Conservation (phyloP, 2,888 invertebrate genomes). For the Agriopis leucophaearia region DNA sequence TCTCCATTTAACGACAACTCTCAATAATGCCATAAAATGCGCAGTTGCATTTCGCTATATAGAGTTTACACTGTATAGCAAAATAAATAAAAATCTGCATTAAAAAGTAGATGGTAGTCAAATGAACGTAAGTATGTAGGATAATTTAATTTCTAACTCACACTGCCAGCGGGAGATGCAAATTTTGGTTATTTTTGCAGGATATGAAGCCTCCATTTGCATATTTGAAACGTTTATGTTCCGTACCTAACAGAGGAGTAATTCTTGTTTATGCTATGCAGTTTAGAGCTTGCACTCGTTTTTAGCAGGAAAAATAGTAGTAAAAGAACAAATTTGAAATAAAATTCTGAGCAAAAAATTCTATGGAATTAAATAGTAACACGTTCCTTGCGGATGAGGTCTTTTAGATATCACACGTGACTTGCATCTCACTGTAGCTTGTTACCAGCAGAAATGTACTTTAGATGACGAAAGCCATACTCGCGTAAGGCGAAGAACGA, state of each 20-base stretch:
- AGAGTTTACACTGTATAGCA: too few species aligned
- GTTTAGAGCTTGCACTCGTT: conserved; percentile 11
- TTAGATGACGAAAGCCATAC: too few species aligned
- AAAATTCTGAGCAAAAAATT: background rate
- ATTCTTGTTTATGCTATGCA: conserved; percentile 14
- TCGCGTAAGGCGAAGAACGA: too few species aligned
- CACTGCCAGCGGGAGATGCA: background rate
- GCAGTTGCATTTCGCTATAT: too few species aligned
- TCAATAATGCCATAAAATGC: too few species aligned
- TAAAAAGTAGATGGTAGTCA: too few species aligned
- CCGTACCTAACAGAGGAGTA: conserved; percentile 9
- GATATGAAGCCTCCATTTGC: conserved; percentile 14
- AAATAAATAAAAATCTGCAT: too few species aligned
- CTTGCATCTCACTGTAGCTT: background rate
- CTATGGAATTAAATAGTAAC: background rate
- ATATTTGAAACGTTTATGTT: conserved; percentile 22
- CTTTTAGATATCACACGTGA: background rate
- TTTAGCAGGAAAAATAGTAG: background rate
- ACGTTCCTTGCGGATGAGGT: background rate
- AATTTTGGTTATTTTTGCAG: conserved; percentile 4
- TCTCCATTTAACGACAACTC: too few species aligned
- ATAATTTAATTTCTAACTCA: background rate
- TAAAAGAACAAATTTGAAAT: background rate
- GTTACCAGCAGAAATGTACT: too few species aligned
- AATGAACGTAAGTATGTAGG: too few species aligned